Percentiles rank a stretch among this genome's conserved stretches.
Evolutionary conservation across 2,797 vertebrate genomes (phyloP).

Genomic region (Pteropus rufus): DNA sequence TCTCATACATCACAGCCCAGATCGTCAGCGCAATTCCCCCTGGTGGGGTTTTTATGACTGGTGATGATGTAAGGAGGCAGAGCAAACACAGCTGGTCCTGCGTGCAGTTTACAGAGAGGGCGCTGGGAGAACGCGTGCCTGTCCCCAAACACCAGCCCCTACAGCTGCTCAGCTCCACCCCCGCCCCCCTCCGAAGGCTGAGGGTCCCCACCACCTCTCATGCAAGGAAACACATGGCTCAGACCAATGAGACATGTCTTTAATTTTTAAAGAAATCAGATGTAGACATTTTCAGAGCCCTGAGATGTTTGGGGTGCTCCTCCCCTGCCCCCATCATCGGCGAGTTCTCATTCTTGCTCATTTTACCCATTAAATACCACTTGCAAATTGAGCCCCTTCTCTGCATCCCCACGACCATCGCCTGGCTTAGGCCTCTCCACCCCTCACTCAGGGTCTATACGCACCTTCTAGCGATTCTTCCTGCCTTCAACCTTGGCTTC

Average conservation of each 20-base stretch:
- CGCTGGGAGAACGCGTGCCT: conserved; percentile 8
- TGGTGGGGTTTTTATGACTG: conserved; percentile 43
- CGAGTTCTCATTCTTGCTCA: neutral
- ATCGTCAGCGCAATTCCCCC: conserved; percentile 38
- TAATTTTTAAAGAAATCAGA: neutral
- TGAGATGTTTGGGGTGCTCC: neutral
- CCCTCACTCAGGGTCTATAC: neutral
- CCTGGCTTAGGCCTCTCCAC: neutral
- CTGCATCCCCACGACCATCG: neutral
- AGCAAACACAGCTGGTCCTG: conserved; percentile 76
- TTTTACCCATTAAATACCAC: neutral
- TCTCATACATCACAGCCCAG: conserved; percentile 55
- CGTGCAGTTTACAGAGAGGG: neutral
- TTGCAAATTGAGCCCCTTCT: neutral
- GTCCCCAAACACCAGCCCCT: conserved; percentile 39
- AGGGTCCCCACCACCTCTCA: neutral
- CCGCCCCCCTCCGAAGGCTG: neutral
- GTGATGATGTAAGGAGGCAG: conserved; percentile 71
- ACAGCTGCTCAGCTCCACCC: conserved; percentile 42
- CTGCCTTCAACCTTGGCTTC: neutral
- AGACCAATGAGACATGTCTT: neutral
- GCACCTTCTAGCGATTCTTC: neutral
- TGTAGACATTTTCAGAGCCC: neutral
- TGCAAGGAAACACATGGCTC: conserved; percentile 49
- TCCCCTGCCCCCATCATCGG: neutral